Conservation (phyloP, 2,797 vertebrate species). For the Macroramphosus scolopax region DNA sequence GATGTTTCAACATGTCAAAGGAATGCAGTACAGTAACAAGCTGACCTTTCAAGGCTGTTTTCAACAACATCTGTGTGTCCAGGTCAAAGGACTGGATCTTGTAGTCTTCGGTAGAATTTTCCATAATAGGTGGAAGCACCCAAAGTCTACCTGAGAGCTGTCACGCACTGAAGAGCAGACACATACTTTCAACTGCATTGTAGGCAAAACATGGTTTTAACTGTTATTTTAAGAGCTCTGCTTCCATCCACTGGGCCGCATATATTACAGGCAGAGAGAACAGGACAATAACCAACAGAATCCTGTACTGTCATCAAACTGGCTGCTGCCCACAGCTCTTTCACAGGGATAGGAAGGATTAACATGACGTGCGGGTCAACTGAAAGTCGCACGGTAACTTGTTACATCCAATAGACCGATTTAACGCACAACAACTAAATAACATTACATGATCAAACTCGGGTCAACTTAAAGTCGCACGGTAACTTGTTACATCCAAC, state of each 20-base stretch:
- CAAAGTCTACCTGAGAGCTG: slow-evolving; percentile 24
- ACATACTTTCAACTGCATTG: background rate
- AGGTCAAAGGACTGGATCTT: slow-evolving; percentile 91
- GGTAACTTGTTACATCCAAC: background rate
- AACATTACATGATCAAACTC: slow-evolving; percentile 17
- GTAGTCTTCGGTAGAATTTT: slow-evolving; percentile 86
- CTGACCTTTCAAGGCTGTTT: slow-evolving; percentile 95
- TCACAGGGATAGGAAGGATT: slow-evolving; percentile 49
- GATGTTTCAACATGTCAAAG: no score
- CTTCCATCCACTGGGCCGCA: background rate
- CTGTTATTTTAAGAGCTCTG: background rate
- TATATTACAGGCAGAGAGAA: slow-evolving; percentile 8
- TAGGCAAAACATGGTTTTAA: background rate
- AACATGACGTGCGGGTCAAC: slow-evolving; percentile 17
- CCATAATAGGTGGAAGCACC: slow-evolving; percentile 76
- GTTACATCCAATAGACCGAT: slow-evolving; percentile 5
- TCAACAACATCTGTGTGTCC: slow-evolving; percentile 90
- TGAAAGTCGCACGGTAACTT: background rate
- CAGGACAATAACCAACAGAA: slow-evolving; percentile 46
- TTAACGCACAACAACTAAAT: background rate
- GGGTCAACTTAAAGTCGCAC: slow-evolving; percentile 13
- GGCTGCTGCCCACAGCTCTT: slow-evolving; percentile 42
- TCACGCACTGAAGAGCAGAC: slow-evolving; percentile 13
- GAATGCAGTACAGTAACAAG: background rate
- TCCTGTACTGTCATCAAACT: slow-evolving; percentile 63